Evolutionary conservation across 2,113 vertebrate genomes (phyloP), one percentile per base, ranked within the genome.

Genomic region (Salminus brasiliensis): DNA sequence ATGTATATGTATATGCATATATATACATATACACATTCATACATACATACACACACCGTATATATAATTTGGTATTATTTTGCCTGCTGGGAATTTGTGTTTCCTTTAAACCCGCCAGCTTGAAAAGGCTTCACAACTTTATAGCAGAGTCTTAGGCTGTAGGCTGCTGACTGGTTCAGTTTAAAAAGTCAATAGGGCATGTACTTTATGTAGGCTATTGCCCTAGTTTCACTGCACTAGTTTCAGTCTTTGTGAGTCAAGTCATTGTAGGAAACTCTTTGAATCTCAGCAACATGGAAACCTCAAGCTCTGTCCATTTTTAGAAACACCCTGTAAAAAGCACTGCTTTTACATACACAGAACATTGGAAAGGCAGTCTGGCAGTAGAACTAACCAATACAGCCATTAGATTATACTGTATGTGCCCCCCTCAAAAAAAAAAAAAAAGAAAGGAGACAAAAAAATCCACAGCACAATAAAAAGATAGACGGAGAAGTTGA

Each of bases 241-340:
- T 66, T 66, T 66, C 62, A 34, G 21, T 66, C 32, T 23, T n/a
- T 59, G 9, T 62, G 27, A 55, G n/a, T 55, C 52, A 55, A 55
- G 68, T 71, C 43, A 71, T 71, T 49, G 43, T 71, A 49, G 13
- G 29, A 71, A 71, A 21, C 39, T 52, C 43, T 15, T 45, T 27
- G 32, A 70, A 72, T 72, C 30, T 55, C 49, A 57, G 23, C 15
- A 36, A 10, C 63, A n/a, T n/a, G n/a, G n/a, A 69, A 71, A 49
- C 29, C 27, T 70, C 3, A 16, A 66, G 34, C 7, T 66, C n/a
- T 34, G 9, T 39, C 62, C 62, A 66, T 66, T 36, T 66, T 36
- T 66, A 66, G 62, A 66, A 66, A 66, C 21, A 66, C 32, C 16
- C 32, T 39, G 62, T n/a, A 66, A 36, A 66, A 66, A 36, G 32